Percentiles rank a stretch among this genome's conserved stretches.
Evolutionary conservation across 35 echinoderm and acorn worm genomes (phyloP).

Genomic region (Eucidaris tribuloides): DNA sequence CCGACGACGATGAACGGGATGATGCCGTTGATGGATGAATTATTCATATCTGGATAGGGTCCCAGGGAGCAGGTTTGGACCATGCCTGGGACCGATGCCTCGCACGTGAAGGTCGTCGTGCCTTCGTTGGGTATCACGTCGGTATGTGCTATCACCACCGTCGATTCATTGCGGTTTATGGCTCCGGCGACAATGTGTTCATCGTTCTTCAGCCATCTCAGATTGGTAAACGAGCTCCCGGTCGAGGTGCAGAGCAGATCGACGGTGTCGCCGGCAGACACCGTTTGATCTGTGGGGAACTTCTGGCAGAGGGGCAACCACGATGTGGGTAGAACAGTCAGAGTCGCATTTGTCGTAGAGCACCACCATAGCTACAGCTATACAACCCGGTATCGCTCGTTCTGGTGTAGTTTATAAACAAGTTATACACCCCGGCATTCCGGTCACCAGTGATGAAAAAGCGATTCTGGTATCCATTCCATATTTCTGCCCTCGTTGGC

Average conservation of each 20-base stretch:
- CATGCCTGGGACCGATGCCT: background rate
- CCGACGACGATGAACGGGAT: conserved; percentile 51
- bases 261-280: background rate
- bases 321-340: conserved; percentile 7
- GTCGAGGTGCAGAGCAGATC: conserved; percentile 11
- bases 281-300: background rate
- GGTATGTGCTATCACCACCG: background rate
- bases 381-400: conserved; percentile 5
- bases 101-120: background rate
- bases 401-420: conserved; percentile 10
- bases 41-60: background rate
- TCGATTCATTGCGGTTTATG: background rate
- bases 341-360: background rate
- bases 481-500: background rate
- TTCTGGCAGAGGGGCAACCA: conserved; percentile 17
- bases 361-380: conserved; percentile 2
- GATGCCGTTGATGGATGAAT: background rate
- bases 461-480: background rate
- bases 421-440: conserved; percentile 6
- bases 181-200: background rate
- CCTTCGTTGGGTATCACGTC: background rate
- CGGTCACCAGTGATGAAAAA: conserved; percentile 14
- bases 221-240: background rate
- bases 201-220: background rate
- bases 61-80: background rate